Evolutionary conservation across 2,888 invertebrate genomes (phyloP), one percentile per base, ranked within the genome.

Genomic region (Clistopyga incitator): DNA sequence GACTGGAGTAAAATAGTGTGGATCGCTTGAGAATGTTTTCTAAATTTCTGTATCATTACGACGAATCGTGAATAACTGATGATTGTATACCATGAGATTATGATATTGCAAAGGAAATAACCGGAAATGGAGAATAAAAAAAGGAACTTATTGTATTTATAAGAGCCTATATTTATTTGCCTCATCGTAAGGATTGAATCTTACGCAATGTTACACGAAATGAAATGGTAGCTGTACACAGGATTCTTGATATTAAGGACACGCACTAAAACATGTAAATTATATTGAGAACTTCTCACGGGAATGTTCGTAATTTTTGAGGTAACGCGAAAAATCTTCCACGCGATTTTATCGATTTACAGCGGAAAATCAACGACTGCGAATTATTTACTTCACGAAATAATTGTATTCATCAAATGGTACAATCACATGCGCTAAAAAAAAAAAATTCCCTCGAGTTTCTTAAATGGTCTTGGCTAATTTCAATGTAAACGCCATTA

Each of bases 11-110:
- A 11, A 20, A 56, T 75, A 76, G 65, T 15, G 54, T 10, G 71
- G 65, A 72, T 79, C 47, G 79, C 79, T 83, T 83, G 71, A 79
- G 65, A 82, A 75, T 52, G 65, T 83, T 83, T 79, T 83, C 76
- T 83, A 83, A 83, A 79, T 72, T 72, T 65, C 71, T 65, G 54
- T 76, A 71, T 65, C 67, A 79, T 76, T 71, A 65, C 75, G 54
- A 77, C 23, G 59, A 79, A 3, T 54, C 54, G 25, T 75, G 20
- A 59, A 68, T 13, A 50, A 76, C 67, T 34, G 20, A 76, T 42
- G 76, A 61, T 45, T 78, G 78, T 82, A 54, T 65, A 82, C 56
- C 75, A 59, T 4, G 4, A 54, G 59, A 75, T 67, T 56, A 59
- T 54, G 59, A 61, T 75, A 64, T 78, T 78, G 78, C 78, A 78